Base-by-base conservation (phyloP, 2,113 vertebrate genomes). In the Calyptomena viridis region DNA sequence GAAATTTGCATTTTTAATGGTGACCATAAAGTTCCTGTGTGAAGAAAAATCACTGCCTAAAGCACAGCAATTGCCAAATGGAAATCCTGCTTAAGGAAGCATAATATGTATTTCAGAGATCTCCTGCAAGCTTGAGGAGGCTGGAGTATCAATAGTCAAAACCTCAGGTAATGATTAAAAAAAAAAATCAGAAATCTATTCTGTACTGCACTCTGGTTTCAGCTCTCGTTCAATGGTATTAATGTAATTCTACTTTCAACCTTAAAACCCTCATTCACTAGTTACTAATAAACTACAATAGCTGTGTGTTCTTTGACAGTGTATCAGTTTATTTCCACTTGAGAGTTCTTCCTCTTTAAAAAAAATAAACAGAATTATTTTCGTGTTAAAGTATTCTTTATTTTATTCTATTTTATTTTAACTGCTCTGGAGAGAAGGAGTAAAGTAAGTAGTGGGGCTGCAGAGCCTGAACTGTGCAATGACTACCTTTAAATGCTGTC, bases 381-480 rank as follows among this genome's bases (percentile, higher is more conserved):
- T 37, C 44, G 42, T 8, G 14, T 56, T 56, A 23, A 87, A n/a
- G n/a, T 66, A 84, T 66, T 40, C 63, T 59, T 74, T 14, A 58
- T 59, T 68, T 78, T 77, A 63, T 63, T 78, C 78, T 66, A 28
- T 53, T 39, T 46, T 46, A 46, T 20, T 31, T 40, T 52, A 67
- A 62, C 20, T 67, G 30, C 40, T 81, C 73, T 24, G 35, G 31
- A 67, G 52, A 52, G 46, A 62, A 73, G n/a, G 47, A 53, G 46
- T 1, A 23, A 2, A 46, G 55, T 1, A 50, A 18, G 56, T 50
- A 86, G 46, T 1, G 0, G 5, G 30, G 31, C 30, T 5, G 9
- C 37, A 31, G 8, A 80, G 37, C 21, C 52, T 68, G 60, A 53
- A 71, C 18, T 12, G 20, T 9, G 27, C 37, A 23, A 35, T 16